Conservation (phyloP, 2,888 invertebrate species). For the Euclidia mi region DNA sequence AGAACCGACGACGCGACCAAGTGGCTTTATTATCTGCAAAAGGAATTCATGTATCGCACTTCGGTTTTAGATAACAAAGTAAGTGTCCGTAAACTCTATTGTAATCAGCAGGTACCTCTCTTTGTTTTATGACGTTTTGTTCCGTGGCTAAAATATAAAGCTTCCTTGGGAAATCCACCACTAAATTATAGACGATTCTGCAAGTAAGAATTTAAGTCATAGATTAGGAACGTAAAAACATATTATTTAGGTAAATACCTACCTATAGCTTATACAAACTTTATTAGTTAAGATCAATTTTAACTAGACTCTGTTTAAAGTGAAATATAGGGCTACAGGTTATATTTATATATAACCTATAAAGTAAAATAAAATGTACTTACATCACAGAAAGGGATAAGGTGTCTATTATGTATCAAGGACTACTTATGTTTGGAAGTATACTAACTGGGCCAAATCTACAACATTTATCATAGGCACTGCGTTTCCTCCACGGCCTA, state of each 20-base stretch:
- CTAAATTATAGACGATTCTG: slow-evolving; percentile 84
- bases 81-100: slow-evolving; percentile 3
- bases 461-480: slow-evolving; percentile 91
- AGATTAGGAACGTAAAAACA: no score
- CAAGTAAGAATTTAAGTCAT: no score
- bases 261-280: no score
- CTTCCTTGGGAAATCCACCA: slow-evolving; percentile 88
- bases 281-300: no score
- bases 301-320: no score
- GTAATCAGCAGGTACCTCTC: slow-evolving; percentile 67
- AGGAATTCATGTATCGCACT: slow-evolving; percentile 28
- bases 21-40: slow-evolving; percentile 88
- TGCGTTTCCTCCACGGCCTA: slow-evolving; percentile 89
- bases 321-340: no score
- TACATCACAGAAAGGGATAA: no score
- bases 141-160: slow-evolving; percentile 92
- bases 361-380: no score
- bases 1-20: slow-evolving; percentile 87
- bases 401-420: no score
- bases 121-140: slow-evolving; percentile 87
- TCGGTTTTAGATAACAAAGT: neutral
- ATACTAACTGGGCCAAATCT: slow-evolving; percentile 89
- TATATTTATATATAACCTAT: no score
- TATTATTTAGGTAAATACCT: no score
- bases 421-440: neutral